These are phyloP conservation scores for Zaprionus kolodkinae DNA, from an alignment of 1,140 invertebrate species.

Conservation along the genomic window DNA sequence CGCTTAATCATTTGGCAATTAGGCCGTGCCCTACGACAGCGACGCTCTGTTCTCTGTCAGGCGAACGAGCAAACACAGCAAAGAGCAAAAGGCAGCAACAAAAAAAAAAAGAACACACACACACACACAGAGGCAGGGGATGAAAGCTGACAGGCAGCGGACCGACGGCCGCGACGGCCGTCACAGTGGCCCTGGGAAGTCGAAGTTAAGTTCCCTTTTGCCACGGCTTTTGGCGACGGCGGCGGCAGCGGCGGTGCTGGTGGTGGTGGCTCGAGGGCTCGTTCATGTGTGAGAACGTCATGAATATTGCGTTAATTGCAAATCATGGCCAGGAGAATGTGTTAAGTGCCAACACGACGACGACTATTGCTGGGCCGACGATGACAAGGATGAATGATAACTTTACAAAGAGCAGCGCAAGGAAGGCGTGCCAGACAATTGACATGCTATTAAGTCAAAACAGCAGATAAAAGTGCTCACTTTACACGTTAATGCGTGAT, in stretches of 20 bases:
- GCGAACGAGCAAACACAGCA: constrained; percentile 25
- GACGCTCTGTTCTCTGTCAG: constrained; percentile 47
- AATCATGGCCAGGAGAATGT: constrained; percentile 82
- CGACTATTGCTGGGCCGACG: constrained; percentile 40
- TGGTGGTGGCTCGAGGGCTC: constrained; percentile 53
- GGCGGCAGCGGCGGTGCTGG: neutral
- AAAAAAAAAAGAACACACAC: constrained; percentile 36
- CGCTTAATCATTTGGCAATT: constrained; percentile 84
- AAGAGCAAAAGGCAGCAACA: constrained; percentile 21
- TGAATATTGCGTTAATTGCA: constrained; percentile 84
- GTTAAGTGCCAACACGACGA: constrained; percentile 72
- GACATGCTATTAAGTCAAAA: constrained; percentile 71
- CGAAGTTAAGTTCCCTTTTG: constrained; percentile 27
- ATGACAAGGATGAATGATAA: constrained; percentile 78
- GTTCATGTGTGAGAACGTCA: constrained; percentile 82
- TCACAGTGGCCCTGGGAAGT: constrained; percentile 41
- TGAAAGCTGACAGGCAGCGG: constrained; percentile 48
- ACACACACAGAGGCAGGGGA: constrained; percentile 20
- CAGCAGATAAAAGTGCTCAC: constrained; percentile 39
- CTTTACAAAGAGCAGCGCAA: constrained; percentile 28
- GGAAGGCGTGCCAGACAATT: constrained; percentile 65
- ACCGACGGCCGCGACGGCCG: neutral
- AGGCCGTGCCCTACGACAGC: constrained; percentile 57
- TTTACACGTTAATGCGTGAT: constrained; percentile 16
- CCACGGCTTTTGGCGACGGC: neutral